A percentile compares a stretch with the other conserved stretches of the same genome.
Evolutionary conservation across 2,888 invertebrate genomes (phyloP).

Genomic region (Leucoptera coffeella): DNA sequence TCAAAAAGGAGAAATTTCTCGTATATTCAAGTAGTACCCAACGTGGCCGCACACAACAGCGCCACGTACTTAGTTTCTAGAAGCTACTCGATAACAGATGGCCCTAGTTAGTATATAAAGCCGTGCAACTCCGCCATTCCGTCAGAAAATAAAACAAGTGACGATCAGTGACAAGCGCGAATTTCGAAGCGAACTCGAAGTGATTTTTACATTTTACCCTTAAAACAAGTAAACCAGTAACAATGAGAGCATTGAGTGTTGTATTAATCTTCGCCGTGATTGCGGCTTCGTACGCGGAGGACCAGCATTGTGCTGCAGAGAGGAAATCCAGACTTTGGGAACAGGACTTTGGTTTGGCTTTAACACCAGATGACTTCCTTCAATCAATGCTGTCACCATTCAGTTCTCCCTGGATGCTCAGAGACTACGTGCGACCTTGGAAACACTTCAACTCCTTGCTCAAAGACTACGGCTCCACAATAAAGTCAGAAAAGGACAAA

Average conservation of each 20-base stretch:
- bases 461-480: slow-evolving; percentile 37
- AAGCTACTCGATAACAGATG: slow-evolving; percentile 20
- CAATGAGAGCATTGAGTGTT: not conserved
- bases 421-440: slow-evolving; percentile 25
- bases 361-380: slow-evolving; percentile 30
- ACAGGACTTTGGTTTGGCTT: slow-evolving; percentile 34
- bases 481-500: slow-evolving; percentile 37
- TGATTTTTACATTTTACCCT: too few relatives aligned
- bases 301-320: not conserved
- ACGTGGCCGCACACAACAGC: not conserved
- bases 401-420: slow-evolving; percentile 13
- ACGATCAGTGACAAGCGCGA: too few relatives aligned
- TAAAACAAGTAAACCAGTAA: not conserved
- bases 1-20: not conserved
- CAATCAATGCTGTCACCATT: slow-evolving; percentile 12
- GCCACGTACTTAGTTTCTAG: slow-evolving; percentile 11
- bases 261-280: not conserved
- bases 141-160: not conserved
- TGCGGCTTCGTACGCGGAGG: not conserved
- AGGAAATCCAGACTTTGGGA: slow-evolving; percentile 15
- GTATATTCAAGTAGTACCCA: not conserved
- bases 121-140: slow-evolving; percentile 3
- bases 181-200: too few relatives aligned
- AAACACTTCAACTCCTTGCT: slow-evolving; percentile 23
- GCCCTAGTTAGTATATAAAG: slow-evolving; percentile 13